Conservation (phyloP, 2,888 invertebrate genomes). For the Mamestra brassicae region DNA sequence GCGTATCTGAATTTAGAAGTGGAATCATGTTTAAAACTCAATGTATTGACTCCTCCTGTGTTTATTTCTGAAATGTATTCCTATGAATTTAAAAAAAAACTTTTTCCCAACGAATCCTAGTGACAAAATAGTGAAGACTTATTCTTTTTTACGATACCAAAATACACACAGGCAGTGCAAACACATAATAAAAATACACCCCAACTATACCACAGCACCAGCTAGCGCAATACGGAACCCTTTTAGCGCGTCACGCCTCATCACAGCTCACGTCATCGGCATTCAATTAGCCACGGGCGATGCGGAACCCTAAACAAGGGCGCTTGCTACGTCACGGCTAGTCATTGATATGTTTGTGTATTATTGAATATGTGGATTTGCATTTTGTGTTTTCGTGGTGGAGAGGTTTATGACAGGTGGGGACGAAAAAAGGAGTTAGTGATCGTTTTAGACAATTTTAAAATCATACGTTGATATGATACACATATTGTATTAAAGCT, state of each 20-base stretch:
- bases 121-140: too few relatives aligned
- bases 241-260: conserved; percentile 68
- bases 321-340: conserved; percentile 53
- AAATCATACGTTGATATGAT: too few relatives aligned
- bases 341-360: conserved; percentile 52
- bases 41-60: too few relatives aligned
- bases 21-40: too few relatives aligned
- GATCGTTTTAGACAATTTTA: background rate
- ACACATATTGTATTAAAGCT: too few relatives aligned
- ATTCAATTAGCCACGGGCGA: conserved; percentile 74
- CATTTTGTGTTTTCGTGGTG: conserved; percentile 2
- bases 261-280: conserved; percentile 72
- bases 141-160: too few relatives aligned
- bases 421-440: background rate
- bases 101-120: too few relatives aligned
- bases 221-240: conserved; percentile 63
- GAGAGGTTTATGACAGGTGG: background rate
- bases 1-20: too few relatives aligned
- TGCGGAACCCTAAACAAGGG: conserved; percentile 62
- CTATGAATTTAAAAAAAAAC: too few relatives aligned
- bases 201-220: background rate
- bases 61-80: too few relatives aligned
- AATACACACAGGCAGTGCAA: too few relatives aligned
- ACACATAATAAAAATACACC: background rate
- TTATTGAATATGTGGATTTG: conserved; percentile 54